Evolutionary conservation across 2,113 vertebrate genomes (phyloP).

Genomic region (Meleagris gallopavo): DNA sequence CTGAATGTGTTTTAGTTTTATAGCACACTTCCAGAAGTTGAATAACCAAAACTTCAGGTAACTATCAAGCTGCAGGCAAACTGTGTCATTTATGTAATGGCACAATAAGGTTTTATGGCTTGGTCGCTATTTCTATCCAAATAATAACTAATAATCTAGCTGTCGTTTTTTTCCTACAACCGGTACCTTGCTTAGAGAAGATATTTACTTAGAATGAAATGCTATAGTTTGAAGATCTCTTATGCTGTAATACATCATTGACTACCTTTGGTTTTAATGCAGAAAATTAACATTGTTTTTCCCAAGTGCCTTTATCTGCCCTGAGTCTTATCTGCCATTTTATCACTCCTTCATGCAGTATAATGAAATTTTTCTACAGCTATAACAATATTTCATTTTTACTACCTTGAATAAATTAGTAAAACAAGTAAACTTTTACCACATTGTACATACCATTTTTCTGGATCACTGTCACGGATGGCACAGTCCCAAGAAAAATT

Average conservation of each 20-base stretch:
- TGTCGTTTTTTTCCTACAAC: neutral
- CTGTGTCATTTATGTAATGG: neutral
- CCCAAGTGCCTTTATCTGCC: neutral
- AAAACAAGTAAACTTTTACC: rapidly evolving
- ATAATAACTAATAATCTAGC: neutral
- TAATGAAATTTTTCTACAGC: neutral
- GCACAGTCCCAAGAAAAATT: neutral
- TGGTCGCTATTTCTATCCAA: neutral
- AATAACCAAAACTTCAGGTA: neutral
- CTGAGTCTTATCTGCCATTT: neutral
- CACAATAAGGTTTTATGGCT: neutral
- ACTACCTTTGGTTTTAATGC: neutral
- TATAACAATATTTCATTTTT: neutral
- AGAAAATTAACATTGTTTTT: neutral
- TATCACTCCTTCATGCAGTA: neutral
- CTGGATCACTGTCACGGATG: neutral
- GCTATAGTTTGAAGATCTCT: neutral
- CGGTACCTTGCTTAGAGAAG: neutral
- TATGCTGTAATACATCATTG: neutral
- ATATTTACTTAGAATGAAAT: neutral
- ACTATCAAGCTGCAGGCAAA: neutral
- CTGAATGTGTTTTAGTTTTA: neutral
- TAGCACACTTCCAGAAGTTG: neutral
- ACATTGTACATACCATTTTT: neutral
- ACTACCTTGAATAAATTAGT: neutral